phyloP scores from a whole-genome alignment of 1,140 invertebrate genomes.

The Gerris buenoi region DNA sequence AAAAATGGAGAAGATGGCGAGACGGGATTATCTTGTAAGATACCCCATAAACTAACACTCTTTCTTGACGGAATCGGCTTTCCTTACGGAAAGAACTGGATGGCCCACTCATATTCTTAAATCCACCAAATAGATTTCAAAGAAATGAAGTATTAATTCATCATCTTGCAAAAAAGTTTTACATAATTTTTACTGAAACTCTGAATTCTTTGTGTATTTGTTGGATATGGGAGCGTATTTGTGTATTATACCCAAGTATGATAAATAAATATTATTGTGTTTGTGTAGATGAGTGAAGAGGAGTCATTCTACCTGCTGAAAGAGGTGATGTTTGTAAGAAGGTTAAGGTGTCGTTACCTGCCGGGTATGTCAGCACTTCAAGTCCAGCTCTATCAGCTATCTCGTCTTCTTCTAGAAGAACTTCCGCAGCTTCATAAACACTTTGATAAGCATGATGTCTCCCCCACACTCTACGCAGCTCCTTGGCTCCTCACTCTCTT shows the following conservation, averaged over 20 bases:
- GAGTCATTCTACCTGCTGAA: constrained; percentile 73
- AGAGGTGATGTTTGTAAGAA: constrained; percentile 79
- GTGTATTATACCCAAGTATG: background rate
- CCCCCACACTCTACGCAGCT: constrained; percentile 83
- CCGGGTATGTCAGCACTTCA: constrained; percentile 88
- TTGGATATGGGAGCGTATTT: background rate
- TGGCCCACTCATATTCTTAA: too few relatives aligned
- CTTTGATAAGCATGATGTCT: constrained; percentile 76
- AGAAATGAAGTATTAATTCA: too few relatives aligned
- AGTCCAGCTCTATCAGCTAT: constrained; percentile 83
- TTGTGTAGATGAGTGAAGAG: constrained; percentile 75
- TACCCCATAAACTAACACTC: too few relatives aligned
- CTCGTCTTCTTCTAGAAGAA: constrained; percentile 76
- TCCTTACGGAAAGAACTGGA: too few relatives aligned
- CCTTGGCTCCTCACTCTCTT: constrained; percentile 92
- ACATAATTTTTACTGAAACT: background rate
- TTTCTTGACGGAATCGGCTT: too few relatives aligned
- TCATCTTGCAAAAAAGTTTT: background rate
- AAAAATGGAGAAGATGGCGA: too few relatives aligned
- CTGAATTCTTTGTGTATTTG: background rate
- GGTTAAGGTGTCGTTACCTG: constrained; percentile 71
- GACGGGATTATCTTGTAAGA: too few relatives aligned
- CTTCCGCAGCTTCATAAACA: constrained; percentile 73
- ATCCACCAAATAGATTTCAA: too few relatives aligned
- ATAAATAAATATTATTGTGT: background rate